Conservation (phyloP, 2,113 vertebrate species). For the Gasterosteus aculeatus region DNA sequence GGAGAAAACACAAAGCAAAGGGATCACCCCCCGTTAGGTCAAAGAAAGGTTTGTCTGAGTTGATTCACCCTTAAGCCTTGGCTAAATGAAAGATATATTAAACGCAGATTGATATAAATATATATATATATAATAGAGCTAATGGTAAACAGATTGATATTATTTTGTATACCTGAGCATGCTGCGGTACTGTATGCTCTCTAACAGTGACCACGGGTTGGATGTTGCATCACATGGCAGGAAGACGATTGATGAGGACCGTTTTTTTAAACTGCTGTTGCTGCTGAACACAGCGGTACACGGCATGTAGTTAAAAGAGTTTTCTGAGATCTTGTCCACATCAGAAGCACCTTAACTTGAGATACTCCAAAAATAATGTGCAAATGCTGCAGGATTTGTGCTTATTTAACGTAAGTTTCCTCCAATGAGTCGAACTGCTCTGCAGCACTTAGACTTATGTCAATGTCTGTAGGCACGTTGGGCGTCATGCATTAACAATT, state of each 20-base stretch:
- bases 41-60: slow-evolving; percentile 58
- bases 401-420: background rate
- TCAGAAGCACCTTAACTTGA: slow-evolving; percentile 27
- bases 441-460: background rate
- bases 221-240: slow-evolving; percentile 69
- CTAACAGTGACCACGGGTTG: slow-evolving; percentile 69
- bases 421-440: background rate
- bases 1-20: slow-evolving; percentile 59
- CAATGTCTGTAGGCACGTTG: background rate
- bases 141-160: slow-evolving; percentile 63
- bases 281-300: slow-evolving; percentile 50
- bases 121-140: slow-evolving; percentile 47
- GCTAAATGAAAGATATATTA: slow-evolving; percentile 67
- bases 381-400: background rate
- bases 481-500: slow-evolving; percentile 25
- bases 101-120: slow-evolving; percentile 53
- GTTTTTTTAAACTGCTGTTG: slow-evolving; percentile 79
- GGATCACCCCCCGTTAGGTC: slow-evolving; percentile 54
- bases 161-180: slow-evolving; percentile 81
- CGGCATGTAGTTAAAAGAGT: slow-evolving; percentile 62
- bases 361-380: background rate
- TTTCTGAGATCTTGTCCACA: slow-evolving; percentile 65
- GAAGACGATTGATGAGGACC: slow-evolving; percentile 62
- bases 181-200: slow-evolving; percentile 73
- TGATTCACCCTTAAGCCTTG: slow-evolving; percentile 77